Conservation (phyloP, 35 echinoderm and acorn worm genomes). For the Hemicentrotus pulcherrimus region DNA sequence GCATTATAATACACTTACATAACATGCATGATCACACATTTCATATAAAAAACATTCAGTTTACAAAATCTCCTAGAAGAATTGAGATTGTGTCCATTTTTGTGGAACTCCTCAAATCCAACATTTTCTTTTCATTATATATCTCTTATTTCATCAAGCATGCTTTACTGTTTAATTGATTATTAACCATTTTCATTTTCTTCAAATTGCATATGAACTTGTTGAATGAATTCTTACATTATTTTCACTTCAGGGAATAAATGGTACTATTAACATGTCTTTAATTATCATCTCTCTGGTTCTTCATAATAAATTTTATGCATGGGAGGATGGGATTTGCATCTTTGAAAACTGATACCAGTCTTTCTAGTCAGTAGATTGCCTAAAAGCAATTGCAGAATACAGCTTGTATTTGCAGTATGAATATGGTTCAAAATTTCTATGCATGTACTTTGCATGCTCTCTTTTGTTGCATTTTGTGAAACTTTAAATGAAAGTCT, state of each 20-base stretch:
- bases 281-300: not conserved
- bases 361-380: not conserved
- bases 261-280: not conserved
- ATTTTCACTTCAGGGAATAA: not conserved
- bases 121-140: not conserved
- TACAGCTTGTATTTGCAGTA: not conserved
- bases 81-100: not conserved
- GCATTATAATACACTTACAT: not conserved
- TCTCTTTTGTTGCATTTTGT: not conserved
- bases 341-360: slow-evolving; percentile 5
- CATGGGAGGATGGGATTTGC: not conserved
- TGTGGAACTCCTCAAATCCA: not conserved
- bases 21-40: not conserved
- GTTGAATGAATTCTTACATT: not conserved
- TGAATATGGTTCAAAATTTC: not conserved
- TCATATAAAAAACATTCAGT: no score
- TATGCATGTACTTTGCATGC: not conserved
- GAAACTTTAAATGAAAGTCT: not conserved
- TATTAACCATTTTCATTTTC: not conserved
- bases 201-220: not conserved
- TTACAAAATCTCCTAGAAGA: not conserved
- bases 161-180: not conserved
- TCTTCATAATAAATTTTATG: not conserved
- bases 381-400: not conserved
- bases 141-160: not conserved